Base-by-base conservation (phyloP, 2,888 invertebrate species). In the Dicyrtoma fusca region DNA sequence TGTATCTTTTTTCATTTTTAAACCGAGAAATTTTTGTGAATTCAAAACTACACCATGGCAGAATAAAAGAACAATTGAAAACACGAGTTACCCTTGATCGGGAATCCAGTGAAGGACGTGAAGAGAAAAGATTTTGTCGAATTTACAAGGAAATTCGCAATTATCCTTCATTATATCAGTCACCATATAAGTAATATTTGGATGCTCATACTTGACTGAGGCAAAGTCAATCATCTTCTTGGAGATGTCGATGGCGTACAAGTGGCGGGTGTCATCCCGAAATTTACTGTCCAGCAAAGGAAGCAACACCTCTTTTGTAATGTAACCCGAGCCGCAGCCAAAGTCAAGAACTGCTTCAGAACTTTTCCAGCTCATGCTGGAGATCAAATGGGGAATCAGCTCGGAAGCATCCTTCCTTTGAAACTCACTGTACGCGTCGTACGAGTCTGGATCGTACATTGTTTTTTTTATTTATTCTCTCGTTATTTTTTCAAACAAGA, bases 21-120 rank as follows among this genome's bases (percentile, higher is more conserved):
- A 19, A 57, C 3, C 8, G 17, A n/a, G 21, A 8, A 57, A 23
- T 19, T 57, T 17, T n/a, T 23, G 25, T 23, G 19, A 26, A 34
- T 3, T 34, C 4, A 34, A 34, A 34, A 34, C 3, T 34, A 8
- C 34, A 34, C 49, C 49, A 6, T 19, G 51, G 49, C 19, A 19
- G n/a, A 49, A 6, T 49, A 49, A 17, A 17, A 4, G 3, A 11
- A 49, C 49, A 6, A 6, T 49, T 17, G 11, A 49, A 49, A 49
- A 49, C 11, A 34, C 11, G 14, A 66, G 75, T 79, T 74, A 81
- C 81, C 65, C 73, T 62, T 77, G 79, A 73, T 81, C 81, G 0
- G 74, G 63, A 68, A 81, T 79, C 81, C 81, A 81, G 59, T 81
- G 79, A n/a, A 81, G 73, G 42, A 81, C 81, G 47, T 81, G 78